Conservation (phyloP, 1,140 invertebrate species). For the Phthorimaea operculella region DNA sequence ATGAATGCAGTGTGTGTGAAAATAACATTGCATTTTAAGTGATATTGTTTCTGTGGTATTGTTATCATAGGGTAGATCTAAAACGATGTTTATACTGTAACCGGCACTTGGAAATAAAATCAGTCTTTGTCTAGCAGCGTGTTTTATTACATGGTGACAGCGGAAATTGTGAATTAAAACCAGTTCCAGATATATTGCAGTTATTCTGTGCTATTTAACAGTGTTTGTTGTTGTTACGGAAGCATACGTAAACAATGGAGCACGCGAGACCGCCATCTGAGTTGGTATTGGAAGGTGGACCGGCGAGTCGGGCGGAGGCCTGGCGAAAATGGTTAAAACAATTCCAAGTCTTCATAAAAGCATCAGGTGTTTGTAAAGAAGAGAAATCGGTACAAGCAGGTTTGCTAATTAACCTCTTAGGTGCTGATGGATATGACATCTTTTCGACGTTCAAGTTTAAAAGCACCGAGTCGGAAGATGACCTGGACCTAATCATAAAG, state of each 20-base stretch:
- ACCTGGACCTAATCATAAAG: slow-evolving; percentile 8
- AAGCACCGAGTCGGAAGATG: slow-evolving; percentile 10
- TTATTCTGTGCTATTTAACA: not conserved
- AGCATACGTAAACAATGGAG: slow-evolving; percentile 1
- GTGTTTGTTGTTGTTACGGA: not conserved
- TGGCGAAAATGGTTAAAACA: slow-evolving; percentile 8
- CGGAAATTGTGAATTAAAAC: not conserved
- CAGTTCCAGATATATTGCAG: not conserved
- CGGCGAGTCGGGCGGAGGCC: slow-evolving; percentile 1
- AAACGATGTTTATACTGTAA: not conserved
- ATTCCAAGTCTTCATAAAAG: slow-evolving; percentile 9
- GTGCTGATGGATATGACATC: slow-evolving; percentile 11
- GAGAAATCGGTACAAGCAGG: not conserved
- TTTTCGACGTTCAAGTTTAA: slow-evolving; percentile 11
- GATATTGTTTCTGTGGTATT: too few relatives aligned
- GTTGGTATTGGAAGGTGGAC: slow-evolving; percentile 3
- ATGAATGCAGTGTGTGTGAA: too few relatives aligned
- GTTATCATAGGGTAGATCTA: not conserved
- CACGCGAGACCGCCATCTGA: slow-evolving; percentile 5
- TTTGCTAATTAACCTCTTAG: slow-evolving; percentile 9
- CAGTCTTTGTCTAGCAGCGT: not conserved
- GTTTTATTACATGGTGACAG: not conserved
- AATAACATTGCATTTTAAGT: too few relatives aligned
- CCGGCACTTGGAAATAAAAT: not conserved
- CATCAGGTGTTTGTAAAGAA: slow-evolving; percentile 8